phyloP scores from a whole-genome alignment of 2,797 vertebrate genomes.

The Alcedo quadribrachys region DNA sequence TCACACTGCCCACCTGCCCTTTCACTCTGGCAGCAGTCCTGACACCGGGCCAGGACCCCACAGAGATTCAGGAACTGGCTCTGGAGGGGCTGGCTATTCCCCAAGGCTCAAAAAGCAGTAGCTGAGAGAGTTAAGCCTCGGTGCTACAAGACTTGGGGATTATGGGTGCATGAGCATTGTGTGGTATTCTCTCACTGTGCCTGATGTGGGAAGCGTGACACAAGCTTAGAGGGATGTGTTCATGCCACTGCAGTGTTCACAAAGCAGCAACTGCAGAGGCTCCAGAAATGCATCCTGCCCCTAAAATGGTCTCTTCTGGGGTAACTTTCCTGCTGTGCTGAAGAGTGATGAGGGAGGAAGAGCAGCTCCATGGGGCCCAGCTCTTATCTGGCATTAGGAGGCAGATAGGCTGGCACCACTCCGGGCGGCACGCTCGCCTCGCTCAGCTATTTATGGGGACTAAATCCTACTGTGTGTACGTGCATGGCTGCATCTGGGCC shows the following conservation, averaged over 20 bases:
- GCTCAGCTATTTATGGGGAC: not conserved
- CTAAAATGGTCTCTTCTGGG: not conserved
- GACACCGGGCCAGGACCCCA: fast-evolving
- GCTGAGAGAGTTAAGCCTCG: fast-evolving
- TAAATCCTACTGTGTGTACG: fast-evolving
- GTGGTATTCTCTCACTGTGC: fast-evolving
- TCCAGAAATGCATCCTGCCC: not conserved
- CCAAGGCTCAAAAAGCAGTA: not conserved
- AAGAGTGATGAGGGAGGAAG: fast-evolving
- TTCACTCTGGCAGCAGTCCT: fast-evolving
- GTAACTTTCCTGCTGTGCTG: not conserved
- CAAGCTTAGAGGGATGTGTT: fast-evolving
- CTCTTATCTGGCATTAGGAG: not conserved
- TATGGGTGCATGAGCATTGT: fast-evolving
- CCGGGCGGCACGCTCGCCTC: fast-evolving
- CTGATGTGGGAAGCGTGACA: fast-evolving
- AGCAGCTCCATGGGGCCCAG: fast-evolving
- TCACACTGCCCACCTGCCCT: not conserved
- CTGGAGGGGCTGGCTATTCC: not conserved
- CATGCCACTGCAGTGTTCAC: fast-evolving
- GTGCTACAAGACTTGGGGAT: not conserved
- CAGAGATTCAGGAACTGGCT: not conserved
- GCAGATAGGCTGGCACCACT: not conserved
- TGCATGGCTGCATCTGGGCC: fast-evolving
- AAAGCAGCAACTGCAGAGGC: not conserved